Evolutionary conservation across 2,888 invertebrate species (phyloP).

Genomic region (Arenicola marina): DNA sequence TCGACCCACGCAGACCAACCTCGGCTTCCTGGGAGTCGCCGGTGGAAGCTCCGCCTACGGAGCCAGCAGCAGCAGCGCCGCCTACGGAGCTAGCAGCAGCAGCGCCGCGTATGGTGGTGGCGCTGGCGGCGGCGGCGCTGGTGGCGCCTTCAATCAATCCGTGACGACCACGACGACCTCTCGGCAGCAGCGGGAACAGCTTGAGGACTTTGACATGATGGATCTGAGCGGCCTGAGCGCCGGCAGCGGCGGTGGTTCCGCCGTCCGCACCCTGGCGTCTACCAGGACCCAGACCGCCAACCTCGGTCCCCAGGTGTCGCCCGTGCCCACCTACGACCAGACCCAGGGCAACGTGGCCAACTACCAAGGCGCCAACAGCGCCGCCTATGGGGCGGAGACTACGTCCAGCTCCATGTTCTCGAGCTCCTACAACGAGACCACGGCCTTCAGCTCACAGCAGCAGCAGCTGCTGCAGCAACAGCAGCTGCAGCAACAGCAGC

Average conservation of each 20-base stretch:
- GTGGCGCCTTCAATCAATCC: too few relatives aligned
- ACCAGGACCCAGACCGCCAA: conserved; percentile 1
- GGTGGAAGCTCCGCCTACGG: not conserved
- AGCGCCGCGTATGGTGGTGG: conserved; percentile 1
- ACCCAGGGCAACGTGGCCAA: not conserved
- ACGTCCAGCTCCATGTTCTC: not conserved
- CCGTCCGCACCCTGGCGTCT: not conserved
- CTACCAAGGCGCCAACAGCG: not conserved
- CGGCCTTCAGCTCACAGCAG: not conserved
- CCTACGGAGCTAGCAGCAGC: conserved; percentile 9
- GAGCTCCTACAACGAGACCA: not conserved
- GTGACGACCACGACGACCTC: not conserved
- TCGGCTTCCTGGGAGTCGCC: conserved; percentile 2
- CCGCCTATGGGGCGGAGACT: not conserved
- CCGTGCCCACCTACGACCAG: not conserved
- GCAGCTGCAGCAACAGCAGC: too few relatives aligned
- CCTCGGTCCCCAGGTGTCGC: not conserved
- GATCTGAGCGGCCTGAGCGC: conserved; percentile 1
- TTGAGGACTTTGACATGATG: conserved; percentile 6
- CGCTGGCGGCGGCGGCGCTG: not conserved
- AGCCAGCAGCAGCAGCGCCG: conserved; percentile 8
- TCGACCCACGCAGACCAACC: conserved; percentile 18
- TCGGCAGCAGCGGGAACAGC: too few relatives aligned
- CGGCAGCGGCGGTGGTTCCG: not conserved
- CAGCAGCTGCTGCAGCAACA: not conserved